Evolutionary conservation across 2,888 invertebrate species (phyloP), one percentile per base, ranked within the genome.

Genomic region (Chelonus formosanus): DNA sequence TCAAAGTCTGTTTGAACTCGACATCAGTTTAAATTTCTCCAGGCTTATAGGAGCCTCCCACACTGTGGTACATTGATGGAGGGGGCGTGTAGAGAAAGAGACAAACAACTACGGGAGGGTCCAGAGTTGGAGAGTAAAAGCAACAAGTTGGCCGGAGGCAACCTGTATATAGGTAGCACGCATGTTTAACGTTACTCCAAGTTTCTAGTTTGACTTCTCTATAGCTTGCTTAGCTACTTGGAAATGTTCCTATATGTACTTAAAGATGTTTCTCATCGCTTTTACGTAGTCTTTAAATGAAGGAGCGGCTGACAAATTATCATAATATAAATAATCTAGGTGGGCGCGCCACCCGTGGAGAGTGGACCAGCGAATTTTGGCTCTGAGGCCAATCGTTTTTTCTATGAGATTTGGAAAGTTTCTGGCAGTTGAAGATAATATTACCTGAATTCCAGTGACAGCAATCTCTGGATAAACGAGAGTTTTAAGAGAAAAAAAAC

Each of bases 111-210:
- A 61, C 40, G 52, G 62, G 62, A 65, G 64, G 47, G 45, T 36
- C 44, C 4, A 44, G 55, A 60, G 20, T 20, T 20, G 20, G 20
- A 20, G 20, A 20, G 20, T 20, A 63, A 57, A 57, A 71, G 70
- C 68, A 71, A 74, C 71, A 72, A 71, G 67, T 70, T 71, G 68
- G 62, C 70, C 66, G 59, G 60, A 55, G 69, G 70, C 67, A 67
- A 61, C 66, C 64, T 66, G 65, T 52, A 65, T 61, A 64, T 64
- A 69, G 63, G 60, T 54, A 69, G 61, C 65, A 64, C 66, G 61
- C 66, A 59, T 58, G 54, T 59, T 50, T 43, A 56, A 62, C 55
- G 64, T 64, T 53, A 52, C 44, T 10, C 36, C 53, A 47, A 7
- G 34, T 36, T 54, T 32, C 54, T 34, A 7, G 34, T 34, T 58